A percentile compares a stretch with the other conserved stretches of the same genome.
Evolutionary conservation across 1,140 invertebrate genomes (phyloP).

Genomic region (Drosophila repleta): DNA sequence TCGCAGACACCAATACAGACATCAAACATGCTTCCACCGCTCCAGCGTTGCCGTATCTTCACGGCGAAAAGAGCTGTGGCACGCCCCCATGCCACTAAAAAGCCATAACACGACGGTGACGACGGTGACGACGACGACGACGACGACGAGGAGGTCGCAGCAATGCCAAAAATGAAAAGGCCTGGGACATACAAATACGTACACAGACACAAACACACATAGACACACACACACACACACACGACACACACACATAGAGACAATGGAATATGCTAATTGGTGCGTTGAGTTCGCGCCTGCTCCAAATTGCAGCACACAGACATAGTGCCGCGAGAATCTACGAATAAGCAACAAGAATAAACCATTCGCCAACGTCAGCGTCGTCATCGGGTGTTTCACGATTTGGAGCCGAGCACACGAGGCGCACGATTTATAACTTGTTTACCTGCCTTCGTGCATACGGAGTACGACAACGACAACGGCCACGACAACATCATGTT

Average conservation of each 20-base stretch:
- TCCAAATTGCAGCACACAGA: conserved; percentile 70
- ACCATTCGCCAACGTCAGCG: conserved; percentile 54
- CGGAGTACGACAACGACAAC: conserved; percentile 20
- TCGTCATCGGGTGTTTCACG: conserved; percentile 41
- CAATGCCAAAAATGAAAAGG: conserved; percentile 75
- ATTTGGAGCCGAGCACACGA: conserved; percentile 49
- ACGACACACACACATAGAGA: conserved; percentile 46
- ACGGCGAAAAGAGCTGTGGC: conserved; percentile 69
- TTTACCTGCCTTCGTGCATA: conserved; percentile 73
- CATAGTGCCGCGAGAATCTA: conserved; percentile 61
- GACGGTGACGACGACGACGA: conserved; percentile 11
- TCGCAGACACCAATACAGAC: conserved; percentile 18
- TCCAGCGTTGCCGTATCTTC: conserved; percentile 39
- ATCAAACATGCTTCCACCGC: conserved; percentile 58
- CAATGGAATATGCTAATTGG: conserved; percentile 84
- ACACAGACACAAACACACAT: conserved; percentile 14
- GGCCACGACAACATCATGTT: conserved; percentile 9
- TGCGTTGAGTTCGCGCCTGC: conserved; percentile 80
- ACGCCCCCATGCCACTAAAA: conserved; percentile 67
- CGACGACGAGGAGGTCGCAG: conserved; percentile 20
- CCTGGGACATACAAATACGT: conserved; percentile 37
- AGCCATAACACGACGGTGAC: conserved; percentile 54
- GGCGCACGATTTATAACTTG: conserved; percentile 72
- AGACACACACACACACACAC: conserved; percentile 17
- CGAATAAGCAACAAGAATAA: conserved; percentile 83